Percentiles rank a stretch among this genome's conserved stretches.
Evolutionary conservation across 2,888 invertebrate species (phyloP).

Genomic region (Tortrix viridana): DNA sequence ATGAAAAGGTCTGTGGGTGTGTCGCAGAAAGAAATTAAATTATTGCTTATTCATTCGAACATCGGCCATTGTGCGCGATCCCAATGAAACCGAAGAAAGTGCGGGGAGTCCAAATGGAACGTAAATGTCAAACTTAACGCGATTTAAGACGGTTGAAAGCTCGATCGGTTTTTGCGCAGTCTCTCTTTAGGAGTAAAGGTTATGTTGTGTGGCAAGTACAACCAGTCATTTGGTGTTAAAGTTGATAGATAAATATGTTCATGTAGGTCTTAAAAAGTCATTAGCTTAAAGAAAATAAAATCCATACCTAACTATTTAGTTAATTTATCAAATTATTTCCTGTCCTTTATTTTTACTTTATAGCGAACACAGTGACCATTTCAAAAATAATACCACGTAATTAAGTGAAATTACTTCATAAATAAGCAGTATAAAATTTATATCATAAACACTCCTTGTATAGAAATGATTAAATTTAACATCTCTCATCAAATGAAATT

Average conservation of each 20-base stretch:
- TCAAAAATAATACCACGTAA: too few species aligned
- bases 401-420: neutral
- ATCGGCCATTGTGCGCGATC: slow-evolving; percentile 46
- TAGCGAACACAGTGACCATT: too few species aligned
- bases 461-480: slow-evolving; percentile 41
- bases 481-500: slow-evolving; percentile 51
- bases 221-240: too few species aligned
- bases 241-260: too few species aligned
- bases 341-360: too few species aligned
- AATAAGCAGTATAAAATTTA: neutral
- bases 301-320: too few species aligned
- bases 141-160: slow-evolving; percentile 36
- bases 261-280: too few species aligned
- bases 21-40: slow-evolving; percentile 44
- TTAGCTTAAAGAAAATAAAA: too few species aligned
- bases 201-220: too few species aligned
- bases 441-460: slow-evolving; percentile 25
- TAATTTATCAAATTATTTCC: too few species aligned
- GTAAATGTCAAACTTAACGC: slow-evolving; percentile 38
- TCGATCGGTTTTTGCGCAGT: slow-evolving; percentile 23
- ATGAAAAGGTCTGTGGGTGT: slow-evolving; percentile 45
- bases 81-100: slow-evolving; percentile 41
- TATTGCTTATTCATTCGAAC: slow-evolving; percentile 49
- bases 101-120: slow-evolving; percentile 42
- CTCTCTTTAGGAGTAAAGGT: slow-evolving; percentile 6